A percentile compares a stretch with the other conserved stretches of the same genome.
phyloP scores from a whole-genome alignment of 2,797 vertebrate genomes.

The Microtus agrestis region DNA sequence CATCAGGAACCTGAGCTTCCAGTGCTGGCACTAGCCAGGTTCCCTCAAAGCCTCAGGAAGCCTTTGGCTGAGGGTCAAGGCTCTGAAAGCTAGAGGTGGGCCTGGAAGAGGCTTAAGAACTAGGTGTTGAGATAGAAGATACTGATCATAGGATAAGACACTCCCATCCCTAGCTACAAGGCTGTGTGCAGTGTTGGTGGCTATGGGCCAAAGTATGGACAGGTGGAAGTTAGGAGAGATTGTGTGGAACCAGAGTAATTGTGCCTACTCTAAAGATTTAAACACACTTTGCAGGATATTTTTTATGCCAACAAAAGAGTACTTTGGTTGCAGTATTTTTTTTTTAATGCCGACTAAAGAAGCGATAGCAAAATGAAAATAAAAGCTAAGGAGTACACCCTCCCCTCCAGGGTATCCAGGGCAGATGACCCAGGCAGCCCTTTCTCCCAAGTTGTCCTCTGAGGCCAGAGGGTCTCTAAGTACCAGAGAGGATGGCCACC shows the following conservation, averaged over 20 bases:
- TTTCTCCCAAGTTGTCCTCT: neutral
- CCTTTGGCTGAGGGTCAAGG: neutral
- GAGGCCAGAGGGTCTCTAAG: neutral
- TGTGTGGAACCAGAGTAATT: neutral
- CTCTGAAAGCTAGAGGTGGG: neutral
- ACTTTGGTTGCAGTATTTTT: neutral
- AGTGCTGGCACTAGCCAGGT: neutral
- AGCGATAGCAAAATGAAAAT: neutral
- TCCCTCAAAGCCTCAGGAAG: neutral
- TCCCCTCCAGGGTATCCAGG: neutral
- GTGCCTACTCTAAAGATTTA: neutral
- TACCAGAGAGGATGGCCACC: neutral
- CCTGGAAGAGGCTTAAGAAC: neutral
- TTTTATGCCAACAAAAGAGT: neutral
- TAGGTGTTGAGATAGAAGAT: neutral
- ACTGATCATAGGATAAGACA: neutral
- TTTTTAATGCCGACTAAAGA: neutral
- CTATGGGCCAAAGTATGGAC: neutral
- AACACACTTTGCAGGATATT: neutral
- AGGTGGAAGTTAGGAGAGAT: neutral
- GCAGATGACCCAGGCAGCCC: neutral
- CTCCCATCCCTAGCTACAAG: rapidly evolving
- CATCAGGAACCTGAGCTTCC: neutral
- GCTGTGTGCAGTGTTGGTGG: neutral
- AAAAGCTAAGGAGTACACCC: neutral